Evolutionary conservation across 2,888 invertebrate species (phyloP).

Genomic region (Oscheius sp.): DNA sequence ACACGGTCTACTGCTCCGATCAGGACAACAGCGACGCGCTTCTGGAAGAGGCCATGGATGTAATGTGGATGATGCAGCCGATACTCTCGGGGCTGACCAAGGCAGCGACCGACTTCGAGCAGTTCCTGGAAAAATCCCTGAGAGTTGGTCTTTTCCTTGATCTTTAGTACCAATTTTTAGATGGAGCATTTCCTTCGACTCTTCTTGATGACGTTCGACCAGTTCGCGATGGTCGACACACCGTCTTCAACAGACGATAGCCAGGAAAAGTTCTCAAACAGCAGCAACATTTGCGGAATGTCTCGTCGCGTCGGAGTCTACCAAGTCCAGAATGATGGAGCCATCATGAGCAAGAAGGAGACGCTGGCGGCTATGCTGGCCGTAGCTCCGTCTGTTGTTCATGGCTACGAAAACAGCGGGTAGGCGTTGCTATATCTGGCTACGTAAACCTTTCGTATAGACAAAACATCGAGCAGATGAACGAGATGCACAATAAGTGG

Average conservation of each 20-base stretch:
- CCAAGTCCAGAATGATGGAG: conserved; percentile 27
- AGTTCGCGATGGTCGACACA: conserved; percentile 23
- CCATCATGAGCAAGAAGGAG: conserved; percentile 12
- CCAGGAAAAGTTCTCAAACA: background rate
- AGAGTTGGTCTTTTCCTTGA: background rate
- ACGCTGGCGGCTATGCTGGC: conserved; percentile 13
- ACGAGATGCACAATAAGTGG: conserved; percentile 24
- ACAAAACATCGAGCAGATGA: background rate
- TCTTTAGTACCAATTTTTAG: conserved; percentile 9
- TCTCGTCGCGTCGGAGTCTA: conserved; percentile 34
- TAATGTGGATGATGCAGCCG: conserved; percentile 13
- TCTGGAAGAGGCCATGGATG: background rate
- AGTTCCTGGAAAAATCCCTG: conserved; percentile 3
- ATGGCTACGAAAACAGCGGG: background rate
- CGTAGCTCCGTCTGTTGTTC: conserved; percentile 21
- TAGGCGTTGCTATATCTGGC: background rate
- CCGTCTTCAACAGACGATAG: background rate
- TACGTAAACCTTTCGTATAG: background rate
- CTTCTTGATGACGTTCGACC: conserved; percentile 24
- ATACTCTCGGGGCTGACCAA: background rate
- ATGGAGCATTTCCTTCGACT: conserved; percentile 22
- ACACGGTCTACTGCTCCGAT: too few species aligned
- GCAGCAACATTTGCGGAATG: conserved; percentile 19
- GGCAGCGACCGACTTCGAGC: background rate
- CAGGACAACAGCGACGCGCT: too few species aligned